Base-by-base conservation (phyloP, 2,888 invertebrate genomes). In the Therioaphis trifolii region DNA sequence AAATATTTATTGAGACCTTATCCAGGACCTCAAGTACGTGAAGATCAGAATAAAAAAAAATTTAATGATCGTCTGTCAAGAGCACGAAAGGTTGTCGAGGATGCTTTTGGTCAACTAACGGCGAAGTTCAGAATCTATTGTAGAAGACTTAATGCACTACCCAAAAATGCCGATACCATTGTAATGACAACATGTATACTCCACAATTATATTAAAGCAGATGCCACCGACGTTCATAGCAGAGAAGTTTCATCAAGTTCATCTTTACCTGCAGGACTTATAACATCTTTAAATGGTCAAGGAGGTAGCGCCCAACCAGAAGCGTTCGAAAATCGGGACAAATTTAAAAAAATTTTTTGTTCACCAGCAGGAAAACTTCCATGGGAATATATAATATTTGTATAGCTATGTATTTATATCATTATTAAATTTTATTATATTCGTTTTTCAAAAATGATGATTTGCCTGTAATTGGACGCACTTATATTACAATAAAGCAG, bases 71-170 rank as follows among this genome's bases (percentile, higher is more conserved):
- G 71, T 18, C 71, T 72, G 18, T 72, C 49, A 72, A 49, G 71
- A 49, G 71, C 71, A 27, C 24, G 71, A 15, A 46, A 52, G 18
- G 49, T 72, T n/a, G 27, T 52, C 18, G 71, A 72, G 29, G 49
- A 72, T 52, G 71, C 46, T 49, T 72, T 72, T n/a, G n/a, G n/a
- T n/a, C n/a, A n/a, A n/a, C n/a, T n/a, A n/a, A n/a, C n/a, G n/a
- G n/a, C n/a, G n/a, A 72, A 72, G 49, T 72, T 72, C 21, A 18
- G 71, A 12, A 72, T 72, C 18, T 72, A 72, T 27, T n/a, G n/a
- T n/a, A n/a, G n/a, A n/a, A n/a, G n/a, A n/a, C n/a, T n/a, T n/a
- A n/a, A n/a, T n/a, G n/a, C 71, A 3, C 29, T 72, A 49, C 71
- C 71, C 11, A 9, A 49, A 52, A 72, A 72, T 11, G 71, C n/a